phyloP scores from a whole-genome alignment of 2,113 vertebrate species.

The Aspiorhynchus laticeps region DNA sequence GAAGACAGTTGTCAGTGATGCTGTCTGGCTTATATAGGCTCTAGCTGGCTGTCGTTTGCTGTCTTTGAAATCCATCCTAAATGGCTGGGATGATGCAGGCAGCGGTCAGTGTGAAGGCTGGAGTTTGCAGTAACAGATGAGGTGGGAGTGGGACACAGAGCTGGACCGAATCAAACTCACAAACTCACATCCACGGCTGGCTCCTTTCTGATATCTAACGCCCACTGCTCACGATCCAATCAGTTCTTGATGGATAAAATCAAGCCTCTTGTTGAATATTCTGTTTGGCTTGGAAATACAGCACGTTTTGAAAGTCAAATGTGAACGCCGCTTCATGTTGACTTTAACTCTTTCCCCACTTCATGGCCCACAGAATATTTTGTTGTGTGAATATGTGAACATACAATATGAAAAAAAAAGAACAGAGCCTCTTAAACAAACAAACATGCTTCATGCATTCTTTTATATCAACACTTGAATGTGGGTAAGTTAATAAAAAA shows the following conservation, averaged over 20 bases:
- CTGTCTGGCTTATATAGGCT: not conserved
- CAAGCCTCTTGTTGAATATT: conserved; percentile 11
- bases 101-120: not conserved
- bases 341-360: not conserved
- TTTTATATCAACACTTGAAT: too few species aligned
- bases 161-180: not conserved
- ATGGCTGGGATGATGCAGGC: not conserved
- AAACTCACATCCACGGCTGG: not conserved
- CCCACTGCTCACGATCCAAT: not conserved
- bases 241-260: not conserved
- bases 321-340: not conserved
- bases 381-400: not conserved
- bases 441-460: too few species aligned
- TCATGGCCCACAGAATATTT: not conserved
- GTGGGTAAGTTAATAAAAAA: too few species aligned
- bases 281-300: not conserved
- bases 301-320: conserved; percentile 19
- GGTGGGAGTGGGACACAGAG: not conserved
- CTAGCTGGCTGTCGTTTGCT: not conserved
- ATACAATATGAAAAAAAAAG: not conserved
- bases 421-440: too few species aligned
- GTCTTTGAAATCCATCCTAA: conserved; percentile 6
- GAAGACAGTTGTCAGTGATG: not conserved
- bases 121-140: not conserved
- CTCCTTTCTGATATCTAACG: not conserved